phyloP scores from a whole-genome alignment of 2,113 vertebrate species.

The Chrysochloris asiatica region DNA sequence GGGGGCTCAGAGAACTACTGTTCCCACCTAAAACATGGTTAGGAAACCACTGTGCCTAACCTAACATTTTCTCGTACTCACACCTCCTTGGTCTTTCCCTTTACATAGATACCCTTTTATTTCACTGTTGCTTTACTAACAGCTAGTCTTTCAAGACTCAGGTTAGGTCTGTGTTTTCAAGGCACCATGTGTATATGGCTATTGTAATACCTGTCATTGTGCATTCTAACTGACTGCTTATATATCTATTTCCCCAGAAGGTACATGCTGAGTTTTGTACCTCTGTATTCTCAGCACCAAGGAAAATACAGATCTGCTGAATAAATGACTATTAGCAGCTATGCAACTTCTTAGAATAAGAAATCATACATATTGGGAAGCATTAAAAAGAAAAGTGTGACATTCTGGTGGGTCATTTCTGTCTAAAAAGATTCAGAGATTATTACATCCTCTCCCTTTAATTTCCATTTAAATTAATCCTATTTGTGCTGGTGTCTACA shows the following conservation, averaged over 20 bases:
- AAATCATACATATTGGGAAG: constrained; percentile 3
- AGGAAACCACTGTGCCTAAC: not conserved
- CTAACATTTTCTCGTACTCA: not conserved
- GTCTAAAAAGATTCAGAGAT: constrained; percentile 34
- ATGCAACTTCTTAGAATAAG: not conserved
- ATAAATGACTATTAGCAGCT: not conserved
- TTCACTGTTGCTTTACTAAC: constrained; percentile 6
- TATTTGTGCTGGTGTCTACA: not conserved
- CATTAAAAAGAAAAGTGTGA: not conserved
- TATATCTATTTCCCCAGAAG: not conserved
- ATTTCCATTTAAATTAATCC: constrained; percentile 30
- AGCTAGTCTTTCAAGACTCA: not conserved
- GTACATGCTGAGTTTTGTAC: not conserved
- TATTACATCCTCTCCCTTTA: not conserved
- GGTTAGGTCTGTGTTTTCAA: not conserved
- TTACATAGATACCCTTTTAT: not conserved
- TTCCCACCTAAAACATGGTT: not conserved
- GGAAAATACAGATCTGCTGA: constrained; percentile 18
- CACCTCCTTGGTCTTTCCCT: not conserved
- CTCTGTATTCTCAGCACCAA: not conserved
- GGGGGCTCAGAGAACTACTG: not conserved
- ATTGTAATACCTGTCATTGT: not conserved
- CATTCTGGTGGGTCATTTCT: constrained; percentile 31
- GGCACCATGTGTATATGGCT: not conserved
- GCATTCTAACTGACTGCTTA: not conserved